Evolutionary conservation across 2,113 vertebrate species (phyloP).

Genomic region (Ceuthmochares aereus): DNA sequence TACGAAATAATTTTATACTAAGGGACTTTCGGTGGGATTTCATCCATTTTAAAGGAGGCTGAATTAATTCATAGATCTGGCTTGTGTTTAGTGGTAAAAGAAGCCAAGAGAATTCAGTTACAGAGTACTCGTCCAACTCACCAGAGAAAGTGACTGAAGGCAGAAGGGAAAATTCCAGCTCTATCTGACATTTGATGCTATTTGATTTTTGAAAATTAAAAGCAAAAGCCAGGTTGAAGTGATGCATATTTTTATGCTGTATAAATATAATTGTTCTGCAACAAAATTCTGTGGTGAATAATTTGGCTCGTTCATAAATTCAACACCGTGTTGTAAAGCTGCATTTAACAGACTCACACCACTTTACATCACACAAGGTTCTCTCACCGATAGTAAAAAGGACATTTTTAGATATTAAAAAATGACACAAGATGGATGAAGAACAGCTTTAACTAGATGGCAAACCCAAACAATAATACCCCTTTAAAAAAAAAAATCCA

Average conservation of each 20-base stretch:
- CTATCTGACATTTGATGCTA: background rate
- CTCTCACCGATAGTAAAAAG: background rate
- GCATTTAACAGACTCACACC: background rate
- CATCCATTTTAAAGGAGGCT: conserved; percentile 28
- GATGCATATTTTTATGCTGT: background rate
- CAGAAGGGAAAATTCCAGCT: background rate
- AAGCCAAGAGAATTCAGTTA: conserved; percentile 41
- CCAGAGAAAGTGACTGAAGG: conserved; percentile 36
- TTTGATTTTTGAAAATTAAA: conserved; percentile 6
- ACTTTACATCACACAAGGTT: background rate
- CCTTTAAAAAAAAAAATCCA: background rate
- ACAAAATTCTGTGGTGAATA: background rate
- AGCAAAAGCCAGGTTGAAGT: background rate
- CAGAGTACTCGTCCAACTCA: conserved; percentile 9
- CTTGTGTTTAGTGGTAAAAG: conserved; percentile 15
- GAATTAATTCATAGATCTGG: conserved; percentile 62
- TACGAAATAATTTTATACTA: conserved; percentile 30
- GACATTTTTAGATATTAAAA: background rate
- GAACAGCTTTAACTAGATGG: background rate
- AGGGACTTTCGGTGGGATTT: conserved; percentile 17
- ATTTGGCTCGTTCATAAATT: background rate
- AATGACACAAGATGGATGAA: background rate
- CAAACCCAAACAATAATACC: background rate
- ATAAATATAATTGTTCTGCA: background rate
- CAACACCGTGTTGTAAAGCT: background rate